These are phyloP conservation scores for Girardinus metallicus DNA, from an alignment of 2,797 vertebrate genomes.

Conservation along the genomic window DNA sequence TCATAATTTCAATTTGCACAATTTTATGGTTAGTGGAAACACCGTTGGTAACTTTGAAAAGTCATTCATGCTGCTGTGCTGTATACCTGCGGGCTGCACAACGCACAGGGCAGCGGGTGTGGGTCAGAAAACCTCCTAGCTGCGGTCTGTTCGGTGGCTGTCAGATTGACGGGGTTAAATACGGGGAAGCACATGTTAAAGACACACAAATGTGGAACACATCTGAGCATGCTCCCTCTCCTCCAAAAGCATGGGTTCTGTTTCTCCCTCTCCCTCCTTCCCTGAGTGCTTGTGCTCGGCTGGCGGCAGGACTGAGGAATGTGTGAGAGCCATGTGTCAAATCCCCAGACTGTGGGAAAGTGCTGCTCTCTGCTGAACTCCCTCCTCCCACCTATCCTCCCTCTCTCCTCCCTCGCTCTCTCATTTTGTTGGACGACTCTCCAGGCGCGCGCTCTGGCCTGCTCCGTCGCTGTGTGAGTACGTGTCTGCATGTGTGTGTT, in stretches of 20 bases:
- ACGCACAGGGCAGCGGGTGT: conserved; percentile 17
- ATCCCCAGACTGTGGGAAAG: conserved; percentile 99
- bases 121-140: conserved; percentile 26
- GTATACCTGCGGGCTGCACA: not conserved
- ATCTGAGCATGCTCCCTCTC: conserved; percentile 48
- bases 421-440: conserved; percentile 80
- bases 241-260: conserved; percentile 70
- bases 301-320: conserved; percentile 91
- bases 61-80: conserved; percentile 4
- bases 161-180: conserved; percentile 48
- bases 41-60: conserved; percentile 10
- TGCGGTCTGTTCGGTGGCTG: conserved; percentile 8
- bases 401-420: conserved; percentile 69
- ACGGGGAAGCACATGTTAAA: conserved; percentile 52
- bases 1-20: too few species aligned
- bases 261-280: conserved; percentile 56
- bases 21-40: too few species aligned
- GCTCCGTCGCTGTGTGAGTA: conserved; percentile 66
- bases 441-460: conserved; percentile 88
- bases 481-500: conserved; percentile 42
- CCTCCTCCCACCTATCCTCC: conserved; percentile 66
- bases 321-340: conserved; percentile 98
- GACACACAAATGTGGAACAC: conserved; percentile 49
- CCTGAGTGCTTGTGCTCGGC: conserved; percentile 75
- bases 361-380: conserved; percentile 92